Evolutionary conservation across 2,797 vertebrate genomes (phyloP).

Genomic region (Carcharodon carcharias): DNA sequence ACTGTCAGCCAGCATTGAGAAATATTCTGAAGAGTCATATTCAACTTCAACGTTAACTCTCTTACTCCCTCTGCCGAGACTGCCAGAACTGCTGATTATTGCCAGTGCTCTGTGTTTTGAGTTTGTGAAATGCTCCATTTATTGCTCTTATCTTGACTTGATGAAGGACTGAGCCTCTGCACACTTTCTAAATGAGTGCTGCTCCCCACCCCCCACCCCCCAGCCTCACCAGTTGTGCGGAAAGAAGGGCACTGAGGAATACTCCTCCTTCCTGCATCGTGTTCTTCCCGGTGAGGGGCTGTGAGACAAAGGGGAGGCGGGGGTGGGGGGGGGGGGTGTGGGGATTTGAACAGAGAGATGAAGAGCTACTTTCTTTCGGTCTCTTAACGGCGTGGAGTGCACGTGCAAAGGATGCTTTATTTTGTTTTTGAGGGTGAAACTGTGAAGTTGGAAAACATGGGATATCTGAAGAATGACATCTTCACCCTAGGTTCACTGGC

Average conservation of each 20-base stretch:
- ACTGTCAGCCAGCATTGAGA: no score
- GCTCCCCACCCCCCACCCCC: neutral
- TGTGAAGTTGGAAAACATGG: neutral
- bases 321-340: no score
- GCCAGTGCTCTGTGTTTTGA: no score
- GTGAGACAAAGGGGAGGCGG: rapidly evolving
- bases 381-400: neutral
- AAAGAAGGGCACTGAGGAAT: neutral
- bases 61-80: no score
- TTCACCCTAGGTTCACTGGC: neutral
- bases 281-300: neutral
- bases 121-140: neutral
- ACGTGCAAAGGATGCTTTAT: neutral
- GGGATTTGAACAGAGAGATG: neutral
- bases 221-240: neutral
- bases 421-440: neutral
- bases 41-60: no score
- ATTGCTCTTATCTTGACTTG: neutral
- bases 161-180: neutral
- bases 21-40: no score
- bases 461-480: no score
- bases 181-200: neutral
- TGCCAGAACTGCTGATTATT: no score
- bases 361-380: neutral
- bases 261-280: neutral